Evolutionary conservation across 2,797 vertebrate species (phyloP).

Genomic region (Cheirogaleus major): DNA sequence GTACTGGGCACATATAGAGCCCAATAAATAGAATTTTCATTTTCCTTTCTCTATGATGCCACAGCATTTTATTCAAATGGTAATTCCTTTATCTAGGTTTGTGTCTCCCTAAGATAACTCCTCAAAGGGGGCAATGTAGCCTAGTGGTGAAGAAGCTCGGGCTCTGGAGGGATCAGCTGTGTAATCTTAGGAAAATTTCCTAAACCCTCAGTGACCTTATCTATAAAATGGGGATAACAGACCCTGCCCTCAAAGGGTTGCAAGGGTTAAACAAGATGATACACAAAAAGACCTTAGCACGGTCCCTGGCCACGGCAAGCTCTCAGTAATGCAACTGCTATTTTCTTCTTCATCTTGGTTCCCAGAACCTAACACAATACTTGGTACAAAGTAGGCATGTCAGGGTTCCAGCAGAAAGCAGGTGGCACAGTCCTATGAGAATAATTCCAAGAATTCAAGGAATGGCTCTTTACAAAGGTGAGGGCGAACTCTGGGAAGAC

Average conservation of each 20-base stretch:
- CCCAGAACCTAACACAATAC: background rate
- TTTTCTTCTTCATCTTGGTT: background rate
- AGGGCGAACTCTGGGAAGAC: background rate
- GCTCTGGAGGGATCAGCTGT: background rate
- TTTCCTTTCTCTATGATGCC: background rate
- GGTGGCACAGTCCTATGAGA: background rate
- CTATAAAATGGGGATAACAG: background rate
- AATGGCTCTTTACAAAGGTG: background rate
- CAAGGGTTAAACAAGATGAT: background rate
- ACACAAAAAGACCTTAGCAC: background rate
- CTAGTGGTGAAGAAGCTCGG: fast-evolving
- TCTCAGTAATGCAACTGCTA: background rate
- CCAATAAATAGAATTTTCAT: background rate
- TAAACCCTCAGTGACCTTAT: background rate
- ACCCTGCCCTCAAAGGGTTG: background rate
- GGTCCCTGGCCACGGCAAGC: background rate
- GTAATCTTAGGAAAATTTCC: background rate
- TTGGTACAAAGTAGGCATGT: background rate
- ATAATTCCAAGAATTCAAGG: background rate
- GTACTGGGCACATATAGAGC: background rate
- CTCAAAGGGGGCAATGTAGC: background rate
- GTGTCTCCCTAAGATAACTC: background rate
- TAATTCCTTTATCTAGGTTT: background rate
- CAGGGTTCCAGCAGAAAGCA: background rate
- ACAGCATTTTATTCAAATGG: background rate